Conservation (phyloP, 23 tunicate genomes). For the Trididemnum miniatum region DNA sequence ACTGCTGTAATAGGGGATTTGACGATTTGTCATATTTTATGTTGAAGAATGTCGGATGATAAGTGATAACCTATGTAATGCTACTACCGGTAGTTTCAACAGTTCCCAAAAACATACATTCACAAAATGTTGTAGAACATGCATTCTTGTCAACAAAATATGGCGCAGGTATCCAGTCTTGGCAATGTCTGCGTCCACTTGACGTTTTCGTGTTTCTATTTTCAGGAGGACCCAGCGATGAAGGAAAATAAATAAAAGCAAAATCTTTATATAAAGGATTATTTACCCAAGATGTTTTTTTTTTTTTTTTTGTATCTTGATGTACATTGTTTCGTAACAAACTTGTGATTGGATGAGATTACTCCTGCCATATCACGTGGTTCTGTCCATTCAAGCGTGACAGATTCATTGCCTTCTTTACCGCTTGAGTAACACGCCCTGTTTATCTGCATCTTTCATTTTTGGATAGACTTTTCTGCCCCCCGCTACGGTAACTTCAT, state of each 20-base stretch:
- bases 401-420: too few relatives aligned
- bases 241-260: background rate
- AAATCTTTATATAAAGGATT: background rate
- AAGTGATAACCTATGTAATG: too few relatives aligned
- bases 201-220: background rate
- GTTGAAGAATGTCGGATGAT: too few relatives aligned
- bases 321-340: background rate
- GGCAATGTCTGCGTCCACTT: too few relatives aligned
- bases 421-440: too few relatives aligned
- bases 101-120: too few relatives aligned
- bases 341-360: background rate
- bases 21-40: too few relatives aligned
- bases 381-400: background rate
- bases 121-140: too few relatives aligned
- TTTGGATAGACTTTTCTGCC: background rate
- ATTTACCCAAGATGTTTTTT: background rate
- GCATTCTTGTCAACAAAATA: too few relatives aligned
- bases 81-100: too few relatives aligned
- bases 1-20: too few relatives aligned
- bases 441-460: background rate
- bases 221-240: background rate
- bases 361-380: background rate
- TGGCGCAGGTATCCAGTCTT: too few relatives aligned
- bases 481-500: background rate
- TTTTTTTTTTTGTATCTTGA: background rate